Percentiles rank a stretch among this genome's conserved stretches.
phyloP scores from a whole-genome alignment of 2,113 vertebrate genomes.

The Ceyx cyanopectus region DNA sequence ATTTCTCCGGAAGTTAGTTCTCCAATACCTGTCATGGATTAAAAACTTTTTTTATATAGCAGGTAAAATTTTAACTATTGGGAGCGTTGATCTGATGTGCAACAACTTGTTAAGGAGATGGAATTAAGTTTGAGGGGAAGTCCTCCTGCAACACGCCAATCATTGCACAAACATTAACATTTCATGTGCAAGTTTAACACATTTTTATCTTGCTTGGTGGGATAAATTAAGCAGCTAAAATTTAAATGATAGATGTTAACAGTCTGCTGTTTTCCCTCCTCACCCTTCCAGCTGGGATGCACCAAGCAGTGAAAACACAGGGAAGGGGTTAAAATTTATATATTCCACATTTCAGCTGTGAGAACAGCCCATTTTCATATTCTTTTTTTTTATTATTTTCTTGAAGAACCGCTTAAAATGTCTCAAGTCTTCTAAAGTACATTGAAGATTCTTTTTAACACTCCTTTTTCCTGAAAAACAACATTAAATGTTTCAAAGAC shows the following conservation, averaged over 20 bases:
- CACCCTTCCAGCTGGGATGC: background rate
- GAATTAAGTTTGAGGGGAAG: background rate
- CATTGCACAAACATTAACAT: background rate
- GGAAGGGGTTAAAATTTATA: background rate
- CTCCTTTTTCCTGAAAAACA: background rate
- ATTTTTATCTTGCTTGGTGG: background rate
- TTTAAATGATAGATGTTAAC: background rate
- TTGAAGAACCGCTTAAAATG: background rate
- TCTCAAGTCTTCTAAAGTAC: background rate
- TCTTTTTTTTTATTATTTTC: background rate
- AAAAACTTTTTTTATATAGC: background rate
- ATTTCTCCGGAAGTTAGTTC: background rate
- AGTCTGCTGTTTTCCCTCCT: background rate
- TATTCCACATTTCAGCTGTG: background rate
- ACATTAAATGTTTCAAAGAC: background rate
- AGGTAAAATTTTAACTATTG: background rate
- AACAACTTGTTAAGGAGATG: background rate
- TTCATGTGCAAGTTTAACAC: background rate
- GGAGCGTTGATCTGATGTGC: background rate
- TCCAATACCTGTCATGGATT: background rate
- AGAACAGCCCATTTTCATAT: fast-evolving
- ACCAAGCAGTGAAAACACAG: background rate
- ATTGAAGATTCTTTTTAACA: background rate
- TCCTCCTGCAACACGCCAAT: too few relatives aligned
- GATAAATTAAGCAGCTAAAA: background rate